A percentile compares a stretch with the other conserved stretches of the same genome.
phyloP scores from a whole-genome alignment of 1,140 invertebrate genomes.

The Leptopilina boulardi region DNA sequence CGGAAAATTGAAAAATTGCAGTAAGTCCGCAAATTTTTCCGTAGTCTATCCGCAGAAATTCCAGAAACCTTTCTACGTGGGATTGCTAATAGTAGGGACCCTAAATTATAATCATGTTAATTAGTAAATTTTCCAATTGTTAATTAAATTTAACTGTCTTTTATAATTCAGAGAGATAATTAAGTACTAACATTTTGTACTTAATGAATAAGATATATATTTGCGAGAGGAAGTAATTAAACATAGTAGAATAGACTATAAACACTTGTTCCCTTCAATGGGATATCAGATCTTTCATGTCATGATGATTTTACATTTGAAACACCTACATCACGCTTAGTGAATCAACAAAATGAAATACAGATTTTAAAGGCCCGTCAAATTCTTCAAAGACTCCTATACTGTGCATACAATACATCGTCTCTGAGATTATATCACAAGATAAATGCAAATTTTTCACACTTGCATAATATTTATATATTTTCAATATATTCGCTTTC shows the following conservation, averaged over 20 bases:
- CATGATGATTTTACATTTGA: not conserved
- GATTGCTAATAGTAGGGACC: too few species aligned
- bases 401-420: slow-evolving; percentile 15
- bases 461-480: slow-evolving; percentile 2
- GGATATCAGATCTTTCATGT: not conserved
- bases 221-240: slow-evolving; percentile 8
- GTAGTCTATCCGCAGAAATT: too few species aligned
- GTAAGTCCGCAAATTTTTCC: too few species aligned
- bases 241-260: not conserved
- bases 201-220: not conserved
- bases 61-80: too few species aligned
- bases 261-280: not conserved
- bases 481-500: not conserved
- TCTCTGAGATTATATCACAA: not conserved
- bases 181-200: not conserved
- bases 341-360: slow-evolving; percentile 16
- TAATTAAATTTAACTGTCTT: not conserved
- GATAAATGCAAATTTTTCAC: slow-evolving; percentile 26
- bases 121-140: not conserved
- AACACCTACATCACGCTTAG: not conserved
- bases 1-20: too few species aligned
- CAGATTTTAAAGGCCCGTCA: not conserved
- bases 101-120: too few species aligned
- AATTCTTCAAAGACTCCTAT: slow-evolving; percentile 5
- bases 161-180: not conserved